Evolutionary conservation across 1,140 invertebrate species (phyloP).

Genomic region (Drosophila subobscura): DNA sequence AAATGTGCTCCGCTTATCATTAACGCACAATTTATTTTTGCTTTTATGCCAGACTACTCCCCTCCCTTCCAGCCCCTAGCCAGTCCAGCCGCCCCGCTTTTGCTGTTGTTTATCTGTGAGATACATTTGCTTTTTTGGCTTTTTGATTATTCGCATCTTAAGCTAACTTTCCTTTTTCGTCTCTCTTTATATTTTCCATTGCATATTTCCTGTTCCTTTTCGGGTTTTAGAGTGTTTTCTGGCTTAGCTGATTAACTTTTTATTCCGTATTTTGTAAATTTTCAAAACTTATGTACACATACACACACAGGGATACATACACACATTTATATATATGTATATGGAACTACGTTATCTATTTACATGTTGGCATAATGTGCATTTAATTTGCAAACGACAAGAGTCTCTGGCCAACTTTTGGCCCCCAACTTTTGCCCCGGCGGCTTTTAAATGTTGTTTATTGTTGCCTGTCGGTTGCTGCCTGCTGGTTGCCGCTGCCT

Average conservation of each 20-base stretch:
- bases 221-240: constrained; percentile 36
- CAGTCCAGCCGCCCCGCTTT: constrained; percentile 9
- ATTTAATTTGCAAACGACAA: constrained; percentile 75
- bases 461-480: constrained; percentile 62
- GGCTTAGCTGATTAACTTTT: constrained; percentile 70
- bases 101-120: constrained; percentile 73
- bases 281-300: constrained; percentile 10
- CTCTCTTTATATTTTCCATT: constrained; percentile 12
- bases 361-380: constrained; percentile 77
- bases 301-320: constrained; percentile 15
- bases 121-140: constrained; percentile 81
- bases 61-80: neutral
- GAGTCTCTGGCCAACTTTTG: constrained; percentile 46
- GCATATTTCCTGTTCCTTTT: constrained; percentile 3
- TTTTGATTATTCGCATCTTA: constrained; percentile 79
- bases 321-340: constrained; percentile 5
- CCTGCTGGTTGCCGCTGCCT: constrained; percentile 20
- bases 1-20: constrained; percentile 80
- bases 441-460: constrained; percentile 80
- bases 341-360: constrained; percentile 70
- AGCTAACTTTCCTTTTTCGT: constrained; percentile 46
- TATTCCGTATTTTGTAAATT: constrained; percentile 27
- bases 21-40: constrained; percentile 82
- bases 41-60: constrained; percentile 55
- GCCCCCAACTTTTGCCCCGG: constrained; percentile 62